Conservation (phyloP, 2,888 invertebrate genomes). For the Iselma pallidipennis region DNA sequence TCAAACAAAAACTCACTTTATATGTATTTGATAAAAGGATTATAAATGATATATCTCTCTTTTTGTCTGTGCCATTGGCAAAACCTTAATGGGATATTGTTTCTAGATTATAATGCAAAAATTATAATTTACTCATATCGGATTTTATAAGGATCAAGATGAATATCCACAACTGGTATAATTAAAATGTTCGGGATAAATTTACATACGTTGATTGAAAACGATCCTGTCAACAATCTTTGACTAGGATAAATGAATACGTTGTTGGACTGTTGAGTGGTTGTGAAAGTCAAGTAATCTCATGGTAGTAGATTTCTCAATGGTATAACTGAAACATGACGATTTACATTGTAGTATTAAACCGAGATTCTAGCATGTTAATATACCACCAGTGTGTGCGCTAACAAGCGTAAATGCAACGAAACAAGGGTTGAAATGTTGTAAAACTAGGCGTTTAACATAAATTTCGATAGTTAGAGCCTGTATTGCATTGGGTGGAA, state of each 20-base stretch:
- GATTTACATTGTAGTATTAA: background rate
- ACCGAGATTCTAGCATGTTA: background rate
- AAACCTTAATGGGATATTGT: no score
- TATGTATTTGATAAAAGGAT: background rate
- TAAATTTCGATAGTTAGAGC: background rate
- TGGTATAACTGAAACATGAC: background rate
- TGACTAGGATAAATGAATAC: background rate
- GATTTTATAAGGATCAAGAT: background rate
- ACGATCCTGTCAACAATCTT: background rate
- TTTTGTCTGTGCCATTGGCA: no score
- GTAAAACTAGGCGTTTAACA: constrained; percentile 4
- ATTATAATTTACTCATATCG: no score
- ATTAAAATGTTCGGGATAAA: background rate
- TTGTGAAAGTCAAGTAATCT: no score
- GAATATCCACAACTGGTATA: background rate
- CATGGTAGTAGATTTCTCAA: background rate
- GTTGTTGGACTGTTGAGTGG: background rate
- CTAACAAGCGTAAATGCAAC: constrained; percentile 7
- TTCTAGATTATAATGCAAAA: no score
- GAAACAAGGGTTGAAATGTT: background rate
- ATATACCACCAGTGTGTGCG: background rate
- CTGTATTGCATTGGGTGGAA: background rate
- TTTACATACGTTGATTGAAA: constrained; percentile 1
- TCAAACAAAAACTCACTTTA: background rate
- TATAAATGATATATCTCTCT: no score